Evolutionary conservation across 2,888 invertebrate species (phyloP).

Genomic region (Xanthia icteritia): DNA sequence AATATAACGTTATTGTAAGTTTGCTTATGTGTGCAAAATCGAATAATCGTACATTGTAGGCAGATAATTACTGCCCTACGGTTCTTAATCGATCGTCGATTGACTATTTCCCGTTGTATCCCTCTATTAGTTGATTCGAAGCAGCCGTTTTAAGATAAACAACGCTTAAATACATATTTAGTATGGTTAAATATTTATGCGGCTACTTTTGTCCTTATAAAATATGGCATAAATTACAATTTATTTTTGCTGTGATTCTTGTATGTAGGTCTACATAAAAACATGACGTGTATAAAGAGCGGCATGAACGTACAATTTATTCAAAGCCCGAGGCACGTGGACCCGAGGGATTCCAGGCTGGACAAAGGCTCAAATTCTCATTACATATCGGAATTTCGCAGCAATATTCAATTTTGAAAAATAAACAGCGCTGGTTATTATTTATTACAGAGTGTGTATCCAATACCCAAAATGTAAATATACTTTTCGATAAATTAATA

Average conservation of each 20-base stretch:
- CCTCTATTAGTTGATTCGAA: conserved; percentile 39
- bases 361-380: conserved; percentile 77
- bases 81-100: conserved; percentile 40
- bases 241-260: conserved; percentile 34
- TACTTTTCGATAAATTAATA: conserved; percentile 51
- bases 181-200: conserved; percentile 13
- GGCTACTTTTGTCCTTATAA: conserved; percentile 39
- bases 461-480: conserved; percentile 16
- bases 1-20: conserved; percentile 50
- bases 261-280: conserved; percentile 37
- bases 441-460: conserved; percentile 8
- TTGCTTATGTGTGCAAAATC: conserved; percentile 50
- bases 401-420: conserved; percentile 67
- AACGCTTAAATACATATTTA: conserved; percentile 35
- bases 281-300: conserved; percentile 36
- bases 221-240: conserved; percentile 52
- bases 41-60: conserved; percentile 57
- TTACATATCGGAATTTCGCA: conserved; percentile 72
- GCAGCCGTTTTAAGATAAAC: conserved; percentile 19
- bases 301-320: conserved; percentile 73
- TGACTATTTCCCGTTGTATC: conserved; percentile 45
- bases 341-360: conserved; percentile 69
- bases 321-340: conserved; percentile 70
- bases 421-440: conserved; percentile 19
- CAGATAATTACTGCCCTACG: conserved; percentile 47